Evolutionary conservation across 2,797 vertebrate species (phyloP).

Genomic region (Hoplostethus atlanticus): DNA sequence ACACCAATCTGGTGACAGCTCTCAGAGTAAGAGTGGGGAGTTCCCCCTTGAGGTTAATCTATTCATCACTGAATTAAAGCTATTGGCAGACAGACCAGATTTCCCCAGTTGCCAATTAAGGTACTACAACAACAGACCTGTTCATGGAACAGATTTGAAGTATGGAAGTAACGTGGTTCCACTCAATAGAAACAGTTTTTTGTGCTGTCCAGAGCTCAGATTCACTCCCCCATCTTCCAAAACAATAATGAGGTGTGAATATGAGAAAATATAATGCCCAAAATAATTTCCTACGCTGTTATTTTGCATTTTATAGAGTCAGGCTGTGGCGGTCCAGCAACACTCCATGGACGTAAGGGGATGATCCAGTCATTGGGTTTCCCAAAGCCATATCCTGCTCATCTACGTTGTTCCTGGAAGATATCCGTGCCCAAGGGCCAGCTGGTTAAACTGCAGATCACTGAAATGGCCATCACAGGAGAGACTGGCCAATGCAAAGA

Average conservation of each 20-base stretch:
- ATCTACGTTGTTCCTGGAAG: constrained; percentile 78
- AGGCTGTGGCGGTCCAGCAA: constrained; percentile 60
- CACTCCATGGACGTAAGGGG: constrained; percentile 78
- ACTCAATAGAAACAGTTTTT: constrained; percentile 6
- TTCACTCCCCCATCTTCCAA: not conserved
- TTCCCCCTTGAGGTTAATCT: constrained; percentile 39
- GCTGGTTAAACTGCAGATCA: constrained; percentile 82
- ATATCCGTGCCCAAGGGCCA: constrained; percentile 78
- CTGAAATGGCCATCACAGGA: constrained; percentile 79
- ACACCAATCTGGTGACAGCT: constrained; percentile 41
- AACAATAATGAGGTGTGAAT: constrained; percentile 5
- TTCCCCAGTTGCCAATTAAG: constrained; percentile 64
- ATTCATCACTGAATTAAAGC: constrained; percentile 48
- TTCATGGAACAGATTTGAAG: constrained; percentile 27
- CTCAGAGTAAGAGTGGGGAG: constrained; percentile 9
- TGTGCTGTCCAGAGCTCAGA: not conserved
- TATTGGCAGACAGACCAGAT: constrained; percentile 30
- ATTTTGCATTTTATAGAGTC: constrained; percentile 45
- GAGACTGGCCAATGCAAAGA: constrained; percentile 78
- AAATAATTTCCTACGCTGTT: not conserved
- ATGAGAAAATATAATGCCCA: not conserved
- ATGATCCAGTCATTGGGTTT: constrained; percentile 77
- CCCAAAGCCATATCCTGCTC: constrained; percentile 79
- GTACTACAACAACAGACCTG: constrained; percentile 38
- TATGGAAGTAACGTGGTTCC: constrained; percentile 17